These are phyloP conservation scores for Garrulus glandarius DNA, from an alignment of 2,797 vertebrate species.

Conservation along the genomic window DNA sequence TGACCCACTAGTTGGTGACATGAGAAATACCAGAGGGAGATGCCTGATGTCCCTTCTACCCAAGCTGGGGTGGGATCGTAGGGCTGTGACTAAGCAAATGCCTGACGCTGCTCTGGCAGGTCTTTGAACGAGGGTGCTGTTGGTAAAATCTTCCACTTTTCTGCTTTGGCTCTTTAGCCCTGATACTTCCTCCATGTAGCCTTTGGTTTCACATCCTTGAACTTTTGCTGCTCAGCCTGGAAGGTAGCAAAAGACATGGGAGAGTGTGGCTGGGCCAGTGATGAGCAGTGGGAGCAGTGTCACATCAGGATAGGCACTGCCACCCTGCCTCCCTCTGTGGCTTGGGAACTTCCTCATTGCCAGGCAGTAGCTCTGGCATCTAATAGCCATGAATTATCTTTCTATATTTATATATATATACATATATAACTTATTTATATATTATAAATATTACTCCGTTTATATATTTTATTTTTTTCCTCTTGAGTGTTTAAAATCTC, in stretches of 20 bases:
- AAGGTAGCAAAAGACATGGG: neutral
- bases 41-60: neutral
- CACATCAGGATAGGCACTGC: neutral
- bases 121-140: neutral
- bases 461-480: neutral
- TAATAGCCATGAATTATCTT: neutral
- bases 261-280: accelerated
- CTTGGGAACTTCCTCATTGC: neutral
- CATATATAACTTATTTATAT: neutral
- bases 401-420: neutral
- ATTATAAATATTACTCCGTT: neutral
- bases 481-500: neutral
- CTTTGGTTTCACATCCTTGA: neutral
- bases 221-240: neutral
- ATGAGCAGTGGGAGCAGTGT: neutral
- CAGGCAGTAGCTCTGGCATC: neutral
- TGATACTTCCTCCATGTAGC: neutral
- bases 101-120: neutral
- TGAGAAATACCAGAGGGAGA: neutral
- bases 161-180: neutral
- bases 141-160: neutral
- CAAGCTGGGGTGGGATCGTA: accelerated
- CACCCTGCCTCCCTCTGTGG: neutral
- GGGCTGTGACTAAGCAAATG: neutral
- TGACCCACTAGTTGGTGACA: neutral